Evolutionary conservation across 2,113 vertebrate genomes (phyloP).

Genomic region (Chitala chitala): DNA sequence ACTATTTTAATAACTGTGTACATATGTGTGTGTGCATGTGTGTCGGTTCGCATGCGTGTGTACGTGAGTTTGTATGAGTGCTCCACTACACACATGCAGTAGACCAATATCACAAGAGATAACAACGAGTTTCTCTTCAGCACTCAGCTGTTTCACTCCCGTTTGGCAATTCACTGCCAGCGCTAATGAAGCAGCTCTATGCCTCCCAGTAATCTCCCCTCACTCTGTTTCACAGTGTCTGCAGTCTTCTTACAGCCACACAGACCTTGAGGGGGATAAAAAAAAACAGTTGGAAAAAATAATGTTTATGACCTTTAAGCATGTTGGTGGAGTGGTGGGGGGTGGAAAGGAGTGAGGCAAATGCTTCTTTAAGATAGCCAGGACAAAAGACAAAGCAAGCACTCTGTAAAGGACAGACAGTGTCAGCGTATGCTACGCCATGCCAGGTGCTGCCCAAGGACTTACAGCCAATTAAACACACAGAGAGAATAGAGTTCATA

Average conservation of each 20-base stretch:
- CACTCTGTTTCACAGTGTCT: background rate
- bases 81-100: too few species aligned
- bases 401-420: conserved; percentile 11
- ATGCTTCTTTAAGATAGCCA: conserved; percentile 10
- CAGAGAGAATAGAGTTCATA: conserved; percentile 15
- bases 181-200: background rate
- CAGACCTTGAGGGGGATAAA: conserved; percentile 16
- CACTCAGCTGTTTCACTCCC: background rate
- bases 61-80: too few species aligned
- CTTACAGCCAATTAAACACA: conserved; percentile 38
- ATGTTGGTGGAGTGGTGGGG: background rate
- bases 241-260: background rate
- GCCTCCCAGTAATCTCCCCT: background rate
- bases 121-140: background rate
- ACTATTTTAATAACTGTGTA: background rate
- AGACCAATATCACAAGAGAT: too few species aligned
- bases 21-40: too few species aligned
- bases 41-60: too few species aligned
- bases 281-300: background rate
- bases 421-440: conserved; percentile 8
- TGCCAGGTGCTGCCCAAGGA: conserved; percentile 45
- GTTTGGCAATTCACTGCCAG: background rate
- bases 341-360: background rate
- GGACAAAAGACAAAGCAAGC: conserved; percentile 13
- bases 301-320: conserved; percentile 14